Percentiles rank a stretch among this genome's conserved stretches.
These are phyloP conservation scores for Caiman crocodilus DNA, from an alignment of 2,797 vertebrate species.

Conservation along the genomic window DNA sequence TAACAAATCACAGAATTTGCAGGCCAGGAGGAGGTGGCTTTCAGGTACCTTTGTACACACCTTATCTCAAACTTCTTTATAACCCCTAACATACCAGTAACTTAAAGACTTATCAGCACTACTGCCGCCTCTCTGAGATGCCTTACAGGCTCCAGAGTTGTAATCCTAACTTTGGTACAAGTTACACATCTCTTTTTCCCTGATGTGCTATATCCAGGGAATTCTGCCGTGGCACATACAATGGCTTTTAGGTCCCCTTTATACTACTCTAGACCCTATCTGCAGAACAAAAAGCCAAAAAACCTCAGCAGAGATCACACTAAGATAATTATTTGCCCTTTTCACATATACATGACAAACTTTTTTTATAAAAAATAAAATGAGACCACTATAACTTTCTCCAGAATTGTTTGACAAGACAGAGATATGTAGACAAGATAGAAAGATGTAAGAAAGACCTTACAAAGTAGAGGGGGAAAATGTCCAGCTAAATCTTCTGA, in stretches of 20 bases:
- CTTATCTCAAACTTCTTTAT: background rate
- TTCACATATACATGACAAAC: background rate
- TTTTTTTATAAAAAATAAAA: background rate
- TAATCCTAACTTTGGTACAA: background rate
- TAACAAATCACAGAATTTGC: background rate
- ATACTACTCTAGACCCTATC: background rate
- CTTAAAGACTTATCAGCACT: background rate
- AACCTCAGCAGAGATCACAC: background rate
- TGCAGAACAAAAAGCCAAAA: background rate
- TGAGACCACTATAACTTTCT: background rate
- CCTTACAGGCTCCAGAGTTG: background rate
- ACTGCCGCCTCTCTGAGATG: background rate
- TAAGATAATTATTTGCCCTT: background rate
- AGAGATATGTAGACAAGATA: too few species aligned
- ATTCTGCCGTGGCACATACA: background rate
- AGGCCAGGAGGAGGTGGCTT: background rate
- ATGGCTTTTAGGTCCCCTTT: background rate
- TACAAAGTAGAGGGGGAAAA: background rate
- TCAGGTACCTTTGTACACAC: background rate
- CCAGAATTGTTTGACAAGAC: background rate
- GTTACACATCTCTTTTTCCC: background rate
- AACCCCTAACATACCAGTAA: background rate
- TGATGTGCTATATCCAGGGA: background rate
- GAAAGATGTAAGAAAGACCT: background rate
- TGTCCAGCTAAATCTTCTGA: background rate